Evolutionary conservation across 2,888 invertebrate genomes (phyloP).

Genomic region (Philereme vetulata): DNA sequence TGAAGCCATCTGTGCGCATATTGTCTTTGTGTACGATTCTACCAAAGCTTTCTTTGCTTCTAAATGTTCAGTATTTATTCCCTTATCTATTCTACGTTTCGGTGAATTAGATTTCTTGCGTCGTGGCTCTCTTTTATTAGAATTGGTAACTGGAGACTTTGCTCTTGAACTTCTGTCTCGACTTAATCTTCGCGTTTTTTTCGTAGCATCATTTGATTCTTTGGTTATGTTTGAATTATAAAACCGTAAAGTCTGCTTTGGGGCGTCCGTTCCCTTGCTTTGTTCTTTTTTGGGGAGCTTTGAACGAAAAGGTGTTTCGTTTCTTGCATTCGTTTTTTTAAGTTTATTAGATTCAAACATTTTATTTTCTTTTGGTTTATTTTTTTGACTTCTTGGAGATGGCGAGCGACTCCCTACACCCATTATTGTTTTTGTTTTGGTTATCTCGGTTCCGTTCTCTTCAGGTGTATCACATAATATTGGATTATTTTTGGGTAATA

Average conservation of each 20-base stretch:
- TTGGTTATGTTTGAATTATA: constrained; percentile 13
- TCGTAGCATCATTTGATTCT: background rate
- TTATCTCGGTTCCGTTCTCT: constrained; percentile 15
- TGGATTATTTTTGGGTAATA: background rate
- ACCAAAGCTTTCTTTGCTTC: constrained; percentile 58
- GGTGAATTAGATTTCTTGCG: constrained; percentile 28
- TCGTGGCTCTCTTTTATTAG: constrained; percentile 10
- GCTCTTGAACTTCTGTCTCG: constrained; percentile 5
- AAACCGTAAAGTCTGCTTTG: constrained; percentile 16
- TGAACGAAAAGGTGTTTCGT: constrained; percentile 8
- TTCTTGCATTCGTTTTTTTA: constrained; percentile 7
- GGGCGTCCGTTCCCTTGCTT: constrained; percentile 5
- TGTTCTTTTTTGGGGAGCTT: constrained; percentile 7
- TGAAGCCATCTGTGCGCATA: constrained; percentile 43
- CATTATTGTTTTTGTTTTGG: constrained; percentile 31
- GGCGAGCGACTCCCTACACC: constrained; percentile 15
- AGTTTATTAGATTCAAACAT: constrained; percentile 2
- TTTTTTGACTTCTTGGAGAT: constrained; percentile 27
- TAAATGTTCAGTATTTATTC: constrained; percentile 44
- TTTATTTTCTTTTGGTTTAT: constrained; percentile 13
- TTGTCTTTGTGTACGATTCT: constrained; percentile 55
- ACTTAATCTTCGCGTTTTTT: constrained; percentile 1
- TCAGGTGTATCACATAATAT: background rate
- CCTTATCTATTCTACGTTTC: constrained; percentile 39
- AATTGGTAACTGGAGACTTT: constrained; percentile 8